Evolutionary conservation across 2,113 vertebrate species (phyloP).

Genomic region (Lepisosteus osseus): DNA sequence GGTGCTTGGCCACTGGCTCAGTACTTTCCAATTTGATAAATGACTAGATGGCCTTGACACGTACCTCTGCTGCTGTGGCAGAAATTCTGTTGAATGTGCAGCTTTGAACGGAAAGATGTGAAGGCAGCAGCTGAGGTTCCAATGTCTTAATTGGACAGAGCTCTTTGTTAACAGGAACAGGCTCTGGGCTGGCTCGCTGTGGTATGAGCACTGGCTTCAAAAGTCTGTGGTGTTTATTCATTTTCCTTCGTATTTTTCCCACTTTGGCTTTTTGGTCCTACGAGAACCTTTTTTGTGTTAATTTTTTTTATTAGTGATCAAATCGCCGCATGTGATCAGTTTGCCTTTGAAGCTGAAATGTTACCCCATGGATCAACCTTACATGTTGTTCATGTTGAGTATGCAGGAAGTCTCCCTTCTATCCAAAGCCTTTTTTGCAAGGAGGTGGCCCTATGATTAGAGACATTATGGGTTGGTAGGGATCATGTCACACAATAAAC

Average conservation of each 20-base stretch:
- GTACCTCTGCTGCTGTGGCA: conserved; percentile 31
- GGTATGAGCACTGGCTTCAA: background rate
- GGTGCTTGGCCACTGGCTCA: conserved; percentile 26
- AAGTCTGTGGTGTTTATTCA: background rate
- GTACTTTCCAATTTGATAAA: conserved; percentile 35
- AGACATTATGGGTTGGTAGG: too few relatives aligned
- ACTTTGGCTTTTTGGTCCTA: background rate
- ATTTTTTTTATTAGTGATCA: too few relatives aligned
- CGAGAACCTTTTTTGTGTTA: background rate
- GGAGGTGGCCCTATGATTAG: too few relatives aligned
- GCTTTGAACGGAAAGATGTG: conserved; percentile 28
- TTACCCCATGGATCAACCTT: too few relatives aligned
- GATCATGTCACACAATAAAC: too few relatives aligned
- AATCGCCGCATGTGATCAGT: too few relatives aligned
- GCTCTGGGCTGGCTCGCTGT: background rate
- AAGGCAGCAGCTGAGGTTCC: conserved; percentile 27
- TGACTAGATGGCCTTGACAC: conserved; percentile 31
- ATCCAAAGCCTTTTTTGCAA: too few relatives aligned
- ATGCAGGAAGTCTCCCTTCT: too few relatives aligned
- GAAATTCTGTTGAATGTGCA: conserved; percentile 33
- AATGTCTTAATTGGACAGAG: conserved; percentile 31
- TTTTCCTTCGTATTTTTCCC: background rate
- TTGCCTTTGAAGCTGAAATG: too few relatives aligned
- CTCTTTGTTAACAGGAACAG: conserved; percentile 2
- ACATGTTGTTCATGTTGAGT: too few relatives aligned